These are phyloP conservation scores for Anthopleura xanthogrammica DNA, from an alignment of 92 coral and sea anemone species.

Conservation along the genomic window DNA sequence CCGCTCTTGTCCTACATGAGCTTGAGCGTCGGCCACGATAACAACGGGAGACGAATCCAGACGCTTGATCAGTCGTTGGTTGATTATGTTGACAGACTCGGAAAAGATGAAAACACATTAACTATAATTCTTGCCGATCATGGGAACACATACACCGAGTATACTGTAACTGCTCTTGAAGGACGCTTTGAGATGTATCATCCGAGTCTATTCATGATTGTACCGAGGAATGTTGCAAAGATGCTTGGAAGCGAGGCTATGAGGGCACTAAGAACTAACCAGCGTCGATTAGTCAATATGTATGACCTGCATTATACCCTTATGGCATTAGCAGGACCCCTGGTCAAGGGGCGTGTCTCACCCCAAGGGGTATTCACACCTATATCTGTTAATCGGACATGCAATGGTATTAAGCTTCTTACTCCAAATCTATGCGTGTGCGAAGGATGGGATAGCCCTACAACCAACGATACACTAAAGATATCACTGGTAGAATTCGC, in stretches of 20 bases:
- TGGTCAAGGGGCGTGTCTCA: constrained; percentile 25
- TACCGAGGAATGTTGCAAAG: constrained; percentile 59
- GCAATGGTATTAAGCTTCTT: constrained; percentile 46
- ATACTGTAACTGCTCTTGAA: constrained; percentile 49
- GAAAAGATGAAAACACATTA: constrained; percentile 58
- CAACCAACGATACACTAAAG: constrained; percentile 47
- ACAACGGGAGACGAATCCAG: constrained; percentile 60
- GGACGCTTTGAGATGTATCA: constrained; percentile 89
- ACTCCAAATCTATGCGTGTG: constrained; percentile 65
- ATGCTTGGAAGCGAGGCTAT: constrained; percentile 60
- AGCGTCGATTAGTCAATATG: constrained; percentile 70
- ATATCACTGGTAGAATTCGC: constrained; percentile 64
- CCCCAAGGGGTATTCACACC: constrained; percentile 45
- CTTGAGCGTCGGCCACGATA: constrained; percentile 77
- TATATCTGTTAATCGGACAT: constrained; percentile 40
- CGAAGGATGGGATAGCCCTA: constrained; percentile 60
- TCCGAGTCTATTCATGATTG: constrained; percentile 73
- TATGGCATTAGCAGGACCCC: constrained; percentile 52
- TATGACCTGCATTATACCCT: constrained; percentile 71
- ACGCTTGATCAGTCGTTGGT: constrained; percentile 62
- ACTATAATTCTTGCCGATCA: constrained; percentile 81
- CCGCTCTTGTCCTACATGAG: constrained; percentile 68
- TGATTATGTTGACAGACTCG: constrained; percentile 41
- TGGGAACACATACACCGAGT: constrained; percentile 74
- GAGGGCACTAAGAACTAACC: constrained; percentile 60